Percentiles rank a stretch among this genome's conserved stretches.
These are phyloP conservation scores for Scopus umbretta DNA, from an alignment of 2,113 vertebrate species.

Conservation along the genomic window DNA sequence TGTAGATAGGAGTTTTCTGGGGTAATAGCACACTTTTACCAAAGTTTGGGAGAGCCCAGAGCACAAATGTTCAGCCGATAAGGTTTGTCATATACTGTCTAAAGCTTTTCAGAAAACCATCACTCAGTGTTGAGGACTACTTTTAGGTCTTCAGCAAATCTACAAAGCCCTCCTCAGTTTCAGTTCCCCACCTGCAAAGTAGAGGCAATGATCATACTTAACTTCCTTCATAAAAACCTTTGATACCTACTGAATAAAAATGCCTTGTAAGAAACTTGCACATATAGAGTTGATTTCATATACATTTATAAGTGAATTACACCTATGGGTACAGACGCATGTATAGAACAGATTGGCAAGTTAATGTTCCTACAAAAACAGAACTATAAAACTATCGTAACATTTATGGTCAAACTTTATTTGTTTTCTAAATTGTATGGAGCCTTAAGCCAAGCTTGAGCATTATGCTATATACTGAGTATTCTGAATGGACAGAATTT, in stretches of 20 bases:
- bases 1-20: neutral
- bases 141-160: neutral
- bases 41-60: neutral
- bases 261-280: neutral
- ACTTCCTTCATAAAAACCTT: neutral
- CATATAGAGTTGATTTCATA: neutral
- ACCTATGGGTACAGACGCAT: neutral
- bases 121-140: neutral
- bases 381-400: neutral
- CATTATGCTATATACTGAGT: neutral
- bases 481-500: neutral
- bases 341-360: neutral
- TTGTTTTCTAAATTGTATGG: neutral
- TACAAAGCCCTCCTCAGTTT: neutral
- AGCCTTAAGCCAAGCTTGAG: neutral
- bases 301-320: neutral
- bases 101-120: neutral
- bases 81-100: neutral
- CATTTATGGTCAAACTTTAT: neutral
- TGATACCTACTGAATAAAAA: neutral
- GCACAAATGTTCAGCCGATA: neutral
- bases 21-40: neutral
- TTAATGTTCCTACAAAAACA: neutral
- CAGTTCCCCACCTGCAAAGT: neutral
- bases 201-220: neutral